Evolutionary conservation across 2,888 invertebrate species (phyloP).

Genomic region (Caenorhabditis drosophilae): DNA sequence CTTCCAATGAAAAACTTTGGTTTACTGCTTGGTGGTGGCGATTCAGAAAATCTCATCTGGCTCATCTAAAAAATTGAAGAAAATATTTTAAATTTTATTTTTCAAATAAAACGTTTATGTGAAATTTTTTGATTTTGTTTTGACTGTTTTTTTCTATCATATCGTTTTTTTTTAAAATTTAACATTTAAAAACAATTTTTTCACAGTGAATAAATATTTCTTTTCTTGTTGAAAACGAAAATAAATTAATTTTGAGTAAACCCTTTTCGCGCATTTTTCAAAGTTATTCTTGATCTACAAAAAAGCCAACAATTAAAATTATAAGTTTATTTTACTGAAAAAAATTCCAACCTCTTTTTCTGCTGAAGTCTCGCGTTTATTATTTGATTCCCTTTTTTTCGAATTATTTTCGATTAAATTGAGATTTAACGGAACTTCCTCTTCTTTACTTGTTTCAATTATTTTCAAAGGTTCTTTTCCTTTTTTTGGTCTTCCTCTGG

Average conservation of each 20-base stretch:
- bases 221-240: too few species aligned
- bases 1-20: neutral
- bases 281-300: too few species aligned
- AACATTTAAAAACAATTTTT: too few species aligned
- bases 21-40: neutral
- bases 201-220: too few species aligned
- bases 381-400: neutral
- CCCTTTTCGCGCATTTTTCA: too few species aligned
- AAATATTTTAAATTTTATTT: neutral
- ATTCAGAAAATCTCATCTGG: neutral
- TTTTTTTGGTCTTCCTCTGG: neutral
- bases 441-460: constrained; percentile 5
- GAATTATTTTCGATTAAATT: neutral
- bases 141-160: neutral
- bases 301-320: too few species aligned
- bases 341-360: neutral
- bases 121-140: too few species aligned
- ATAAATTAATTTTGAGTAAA: too few species aligned
- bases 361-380: neutral
- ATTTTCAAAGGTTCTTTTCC: neutral
- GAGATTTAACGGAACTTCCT: neutral
- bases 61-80: neutral
- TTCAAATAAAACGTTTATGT: too few species aligned
- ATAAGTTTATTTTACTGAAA: too few species aligned
- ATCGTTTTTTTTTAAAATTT: too few species aligned